Percentiles rank a stretch among this genome's conserved stretches.
Evolutionary conservation across 2,113 vertebrate genomes (phyloP).

Genomic region (Bolborhynchus lineola): DNA sequence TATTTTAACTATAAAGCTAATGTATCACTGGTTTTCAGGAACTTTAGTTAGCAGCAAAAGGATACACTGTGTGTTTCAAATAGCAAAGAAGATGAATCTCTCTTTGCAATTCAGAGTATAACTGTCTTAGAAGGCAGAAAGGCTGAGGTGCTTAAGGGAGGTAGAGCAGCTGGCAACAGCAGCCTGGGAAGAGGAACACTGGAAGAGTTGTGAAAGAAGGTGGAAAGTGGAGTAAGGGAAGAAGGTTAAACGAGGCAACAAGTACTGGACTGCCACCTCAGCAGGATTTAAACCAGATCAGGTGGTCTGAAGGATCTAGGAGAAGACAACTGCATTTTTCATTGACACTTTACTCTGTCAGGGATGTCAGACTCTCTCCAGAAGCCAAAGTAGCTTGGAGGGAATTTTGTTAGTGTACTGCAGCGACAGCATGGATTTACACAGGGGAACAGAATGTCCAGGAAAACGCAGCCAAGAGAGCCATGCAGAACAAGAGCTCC

Average conservation of each 20-base stretch:
- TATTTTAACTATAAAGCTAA: background rate
- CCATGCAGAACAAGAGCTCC: fast-evolving
- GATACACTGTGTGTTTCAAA: background rate
- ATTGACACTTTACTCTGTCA: background rate
- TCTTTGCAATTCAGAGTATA: background rate
- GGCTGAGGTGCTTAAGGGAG: background rate
- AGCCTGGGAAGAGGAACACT: background rate
- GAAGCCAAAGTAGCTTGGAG: fast-evolving
- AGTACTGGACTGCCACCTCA: background rate
- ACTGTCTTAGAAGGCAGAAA: background rate
- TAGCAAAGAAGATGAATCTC: background rate
- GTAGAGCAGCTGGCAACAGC: background rate
- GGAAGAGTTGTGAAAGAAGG: background rate
- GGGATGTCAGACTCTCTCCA: background rate
- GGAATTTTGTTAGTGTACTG: background rate
- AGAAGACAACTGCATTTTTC: background rate
- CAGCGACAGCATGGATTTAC: background rate
- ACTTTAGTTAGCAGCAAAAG: background rate
- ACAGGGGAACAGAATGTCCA: background rate
- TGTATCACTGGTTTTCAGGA: background rate
- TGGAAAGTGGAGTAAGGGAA: background rate
- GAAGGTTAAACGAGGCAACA: background rate
- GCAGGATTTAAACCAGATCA: background rate
- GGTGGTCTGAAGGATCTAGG: background rate
- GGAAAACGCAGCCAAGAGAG: background rate